These are phyloP conservation scores for Dendrocopos noguchii DNA, from an alignment of 2,113 vertebrate genomes.

Conservation along the genomic window DNA sequence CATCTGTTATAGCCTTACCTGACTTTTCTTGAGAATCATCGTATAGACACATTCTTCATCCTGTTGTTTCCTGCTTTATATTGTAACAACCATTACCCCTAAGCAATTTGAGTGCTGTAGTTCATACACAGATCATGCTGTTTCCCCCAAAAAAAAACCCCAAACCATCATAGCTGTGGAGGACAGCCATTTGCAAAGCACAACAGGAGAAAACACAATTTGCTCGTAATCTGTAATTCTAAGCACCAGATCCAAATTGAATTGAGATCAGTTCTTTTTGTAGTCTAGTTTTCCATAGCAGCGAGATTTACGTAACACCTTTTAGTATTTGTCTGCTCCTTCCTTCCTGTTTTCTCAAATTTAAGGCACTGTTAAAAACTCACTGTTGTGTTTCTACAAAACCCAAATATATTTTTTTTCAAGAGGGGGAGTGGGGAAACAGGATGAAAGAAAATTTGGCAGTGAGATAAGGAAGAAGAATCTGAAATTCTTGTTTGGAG, in stretches of 20 bases:
- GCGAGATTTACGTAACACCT: neutral
- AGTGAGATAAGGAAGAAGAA: neutral
- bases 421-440: too few species aligned
- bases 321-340: neutral
- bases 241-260: neutral
- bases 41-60: neutral
- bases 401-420: too few species aligned
- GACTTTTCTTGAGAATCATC: neutral
- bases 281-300: neutral
- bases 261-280: neutral
- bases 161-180: neutral
- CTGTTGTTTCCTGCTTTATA: neutral
- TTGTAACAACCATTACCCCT: neutral
- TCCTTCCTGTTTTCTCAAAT: neutral
- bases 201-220: neutral
- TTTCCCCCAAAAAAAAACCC: neutral
- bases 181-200: neutral
- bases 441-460: neutral
- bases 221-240: neutral
- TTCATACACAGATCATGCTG: rapidly evolving
- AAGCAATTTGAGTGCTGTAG: neutral
- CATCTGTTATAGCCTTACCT: neutral
- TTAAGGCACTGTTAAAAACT: neutral
- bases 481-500: neutral
- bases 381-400: neutral